phyloP scores from a whole-genome alignment of 2,888 invertebrate genomes.

The Encarsia formosa region DNA sequence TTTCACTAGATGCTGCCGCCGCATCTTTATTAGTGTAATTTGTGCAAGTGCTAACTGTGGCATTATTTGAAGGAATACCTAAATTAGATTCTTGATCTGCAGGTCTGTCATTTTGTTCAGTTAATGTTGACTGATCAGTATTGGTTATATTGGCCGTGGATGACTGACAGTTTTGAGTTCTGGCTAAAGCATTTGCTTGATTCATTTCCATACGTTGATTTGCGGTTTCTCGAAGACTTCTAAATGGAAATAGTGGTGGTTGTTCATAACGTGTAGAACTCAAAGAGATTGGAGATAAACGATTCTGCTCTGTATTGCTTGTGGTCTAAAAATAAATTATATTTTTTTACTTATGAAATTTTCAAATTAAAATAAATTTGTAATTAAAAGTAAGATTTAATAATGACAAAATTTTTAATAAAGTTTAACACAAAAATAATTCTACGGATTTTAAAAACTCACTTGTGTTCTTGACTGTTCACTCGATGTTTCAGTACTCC shows the following conservation, averaged over 20 bases:
- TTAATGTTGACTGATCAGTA: not conserved
- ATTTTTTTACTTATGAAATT: no score
- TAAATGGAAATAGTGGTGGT: conserved; percentile 40
- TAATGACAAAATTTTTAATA: no score
- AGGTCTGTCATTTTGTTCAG: not conserved
- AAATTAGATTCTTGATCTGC: not conserved
- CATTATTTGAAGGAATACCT: conserved; percentile 11
- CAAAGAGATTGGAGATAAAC: conserved; percentile 38
- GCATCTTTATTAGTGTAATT: not conserved
- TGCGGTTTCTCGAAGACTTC: conserved; percentile 38
- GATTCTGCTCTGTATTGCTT: conserved; percentile 29
- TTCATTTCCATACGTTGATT: conserved; percentile 29
- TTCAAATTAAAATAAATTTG: no score
- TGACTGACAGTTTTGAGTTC: not conserved
- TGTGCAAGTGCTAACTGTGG: not conserved
- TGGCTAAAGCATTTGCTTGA: conserved; percentile 13
- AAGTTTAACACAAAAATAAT: not conserved
- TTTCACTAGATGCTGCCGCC: not conserved
- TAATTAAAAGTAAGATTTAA: no score
- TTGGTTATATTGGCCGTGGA: not conserved
- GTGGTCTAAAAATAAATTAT: conserved; percentile 8
- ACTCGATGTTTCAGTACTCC: conserved; percentile 29
- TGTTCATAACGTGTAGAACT: conserved; percentile 39
- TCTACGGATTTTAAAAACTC: not conserved
- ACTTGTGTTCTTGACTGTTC: conserved; percentile 10